phyloP scores from a whole-genome alignment of 2,797 vertebrate genomes.

The Spinus pinus region DNA sequence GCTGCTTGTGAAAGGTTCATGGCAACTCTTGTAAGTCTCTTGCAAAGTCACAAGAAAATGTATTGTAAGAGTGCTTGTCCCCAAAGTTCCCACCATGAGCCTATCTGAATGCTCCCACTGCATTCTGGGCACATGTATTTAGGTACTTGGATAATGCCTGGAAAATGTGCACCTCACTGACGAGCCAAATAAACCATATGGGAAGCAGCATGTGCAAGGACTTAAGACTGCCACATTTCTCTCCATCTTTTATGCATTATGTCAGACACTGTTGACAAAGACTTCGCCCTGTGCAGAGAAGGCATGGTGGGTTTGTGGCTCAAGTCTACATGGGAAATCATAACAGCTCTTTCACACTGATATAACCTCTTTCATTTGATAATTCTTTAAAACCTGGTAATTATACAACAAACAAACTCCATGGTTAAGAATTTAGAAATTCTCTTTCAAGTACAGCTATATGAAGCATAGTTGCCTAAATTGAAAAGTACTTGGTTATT shows the following conservation, averaged over 20 bases:
- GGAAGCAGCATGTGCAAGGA: neutral
- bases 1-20: neutral
- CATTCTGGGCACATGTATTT: neutral
- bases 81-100: neutral
- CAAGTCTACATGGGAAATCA: neutral
- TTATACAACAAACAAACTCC: neutral
- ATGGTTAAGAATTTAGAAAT: neutral
- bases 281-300: neutral
- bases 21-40: neutral
- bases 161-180: constrained; percentile 26
- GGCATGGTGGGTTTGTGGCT: neutral
- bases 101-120: neutral
- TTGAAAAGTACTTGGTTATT: neutral
- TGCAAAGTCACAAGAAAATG: constrained; percentile 10
- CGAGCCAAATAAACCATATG: constrained; percentile 11
- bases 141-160: constrained; percentile 12
- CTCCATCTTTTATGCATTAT: neutral
- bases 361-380: constrained; percentile 1
- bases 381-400: neutral
- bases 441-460: neutral
- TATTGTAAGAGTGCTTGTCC: neutral
- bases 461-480: constrained; percentile 8
- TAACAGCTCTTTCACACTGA: neutral
- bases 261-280: neutral
- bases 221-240: neutral